These are phyloP conservation scores for Morelia viridis DNA, from an alignment of 2,797 vertebrate genomes.

Conservation along the genomic window DNA sequence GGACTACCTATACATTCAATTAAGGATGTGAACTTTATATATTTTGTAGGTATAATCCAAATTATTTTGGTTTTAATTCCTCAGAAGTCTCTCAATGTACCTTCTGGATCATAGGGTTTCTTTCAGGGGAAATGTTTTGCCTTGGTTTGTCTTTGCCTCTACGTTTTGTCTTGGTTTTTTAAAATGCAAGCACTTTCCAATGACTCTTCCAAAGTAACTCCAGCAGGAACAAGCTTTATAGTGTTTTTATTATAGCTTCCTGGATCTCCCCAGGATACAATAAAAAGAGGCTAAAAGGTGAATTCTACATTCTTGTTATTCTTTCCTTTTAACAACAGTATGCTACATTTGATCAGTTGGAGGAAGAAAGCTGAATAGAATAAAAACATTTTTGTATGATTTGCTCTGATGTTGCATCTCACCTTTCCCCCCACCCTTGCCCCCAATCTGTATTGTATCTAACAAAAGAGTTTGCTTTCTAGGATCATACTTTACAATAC, in stretches of 20 bases:
- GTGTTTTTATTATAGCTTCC: background rate
- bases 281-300: background rate
- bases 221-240: background rate
- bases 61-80: background rate
- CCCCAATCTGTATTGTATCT: conserved; percentile 43
- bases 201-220: background rate
- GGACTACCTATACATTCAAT: background rate
- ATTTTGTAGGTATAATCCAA: background rate
- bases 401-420: conserved; percentile 45
- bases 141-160: background rate
- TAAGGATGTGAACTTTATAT: background rate
- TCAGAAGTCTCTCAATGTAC: background rate
- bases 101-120: background rate
- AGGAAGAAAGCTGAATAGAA: conserved; percentile 27
- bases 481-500: conserved; percentile 61
- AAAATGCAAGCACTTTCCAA: background rate
- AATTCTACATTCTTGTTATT: background rate
- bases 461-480: conserved; percentile 53
- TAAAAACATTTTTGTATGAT: rapidly evolving
- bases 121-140: background rate
- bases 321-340: background rate
- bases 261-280: background rate
- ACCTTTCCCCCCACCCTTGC: conserved; percentile 28
- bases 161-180: background rate
- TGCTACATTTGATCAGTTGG: background rate